phyloP scores from a whole-genome alignment of 2,888 invertebrate species.

The Polydesmus complanatus region DNA sequence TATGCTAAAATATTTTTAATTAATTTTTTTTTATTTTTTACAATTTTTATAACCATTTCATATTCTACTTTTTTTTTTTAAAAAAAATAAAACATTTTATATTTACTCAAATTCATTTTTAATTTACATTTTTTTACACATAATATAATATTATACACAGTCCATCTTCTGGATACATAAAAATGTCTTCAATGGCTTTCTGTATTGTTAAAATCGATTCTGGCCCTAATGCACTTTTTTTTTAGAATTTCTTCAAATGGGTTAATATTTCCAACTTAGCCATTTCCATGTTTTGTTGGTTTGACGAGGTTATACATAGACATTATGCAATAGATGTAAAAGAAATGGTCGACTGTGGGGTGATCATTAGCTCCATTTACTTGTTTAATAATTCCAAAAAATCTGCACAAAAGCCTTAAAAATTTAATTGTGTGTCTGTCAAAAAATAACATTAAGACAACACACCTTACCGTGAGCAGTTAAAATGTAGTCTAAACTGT shows the following conservation, averaged over 20 bases:
- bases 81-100: no score
- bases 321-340: not conserved
- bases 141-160: no score
- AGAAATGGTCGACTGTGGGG: not conserved
- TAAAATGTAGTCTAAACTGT: not conserved
- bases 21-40: no score
- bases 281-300: constrained; percentile 1
- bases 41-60: no score
- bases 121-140: no score
- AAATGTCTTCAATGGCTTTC: not conserved
- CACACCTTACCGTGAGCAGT: not conserved
- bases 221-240: not conserved
- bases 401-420: not conserved
- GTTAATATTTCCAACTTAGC: not conserved
- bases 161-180: constrained; percentile 1
- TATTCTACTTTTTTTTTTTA: no score
- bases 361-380: constrained; percentile 2
- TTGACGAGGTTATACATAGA: not conserved
- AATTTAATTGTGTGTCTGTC: not conserved
- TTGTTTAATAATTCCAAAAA: not conserved
- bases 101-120: no score
- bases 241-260: not conserved
- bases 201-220: not conserved
- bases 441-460: not conserved
- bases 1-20: no score